Percentiles rank a stretch among this genome's conserved stretches.
Evolutionary conservation across 64 coral and sea anemone species (phyloP).

Genomic region (Actinia tenebrosa): DNA sequence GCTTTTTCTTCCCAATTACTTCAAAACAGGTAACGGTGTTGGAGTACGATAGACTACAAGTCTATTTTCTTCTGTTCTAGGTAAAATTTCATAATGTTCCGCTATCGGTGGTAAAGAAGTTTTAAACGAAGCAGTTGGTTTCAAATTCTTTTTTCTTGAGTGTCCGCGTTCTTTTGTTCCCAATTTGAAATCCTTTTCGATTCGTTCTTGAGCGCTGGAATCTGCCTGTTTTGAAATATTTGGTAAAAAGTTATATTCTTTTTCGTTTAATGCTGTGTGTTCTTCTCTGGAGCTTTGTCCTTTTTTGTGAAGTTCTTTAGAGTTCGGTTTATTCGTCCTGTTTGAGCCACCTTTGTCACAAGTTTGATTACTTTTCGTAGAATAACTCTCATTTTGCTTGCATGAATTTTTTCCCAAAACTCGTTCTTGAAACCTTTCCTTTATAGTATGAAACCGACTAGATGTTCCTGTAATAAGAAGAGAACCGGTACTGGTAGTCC

Average conservation of each 20-base stretch:
- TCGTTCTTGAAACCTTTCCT: slow-evolving; percentile 15
- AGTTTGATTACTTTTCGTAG: background rate
- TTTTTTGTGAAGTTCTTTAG: background rate
- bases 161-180: background rate
- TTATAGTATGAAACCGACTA: background rate
- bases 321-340: background rate
- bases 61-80: background rate
- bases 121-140: background rate
- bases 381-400: background rate
- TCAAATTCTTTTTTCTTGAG: background rate
- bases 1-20: background rate
- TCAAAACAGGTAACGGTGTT: slow-evolving; percentile 7
- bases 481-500: background rate
- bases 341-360: background rate
- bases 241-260: background rate
- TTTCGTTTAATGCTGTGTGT: background rate
- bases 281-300: background rate
- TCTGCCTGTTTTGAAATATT: background rate
- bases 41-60: background rate
- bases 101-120: slow-evolving; percentile 2
- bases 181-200: background rate
- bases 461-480: background rate
- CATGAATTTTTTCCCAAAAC: background rate
- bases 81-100: background rate
- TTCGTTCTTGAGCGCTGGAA: background rate